These are phyloP conservation scores for Tricholaema leucomelas DNA, from an alignment of 2,113 vertebrate species.

Conservation along the genomic window DNA sequence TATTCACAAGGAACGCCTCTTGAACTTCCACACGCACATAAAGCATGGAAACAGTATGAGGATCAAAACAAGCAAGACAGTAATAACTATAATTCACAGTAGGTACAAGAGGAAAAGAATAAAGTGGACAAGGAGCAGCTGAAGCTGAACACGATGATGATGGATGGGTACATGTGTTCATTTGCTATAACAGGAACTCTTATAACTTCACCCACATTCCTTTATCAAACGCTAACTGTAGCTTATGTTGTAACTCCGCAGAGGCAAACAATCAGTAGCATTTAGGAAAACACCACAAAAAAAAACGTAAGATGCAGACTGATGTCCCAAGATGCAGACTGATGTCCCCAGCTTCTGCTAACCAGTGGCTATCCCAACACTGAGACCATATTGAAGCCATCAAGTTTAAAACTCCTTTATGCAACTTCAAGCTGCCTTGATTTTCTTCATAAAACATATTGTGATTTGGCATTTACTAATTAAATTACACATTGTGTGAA, in stretches of 20 bases:
- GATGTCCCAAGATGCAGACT: not conserved
- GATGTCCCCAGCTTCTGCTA: not conserved
- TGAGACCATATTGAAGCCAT: not conserved
- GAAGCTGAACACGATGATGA: not conserved
- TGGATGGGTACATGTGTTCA: not conserved
- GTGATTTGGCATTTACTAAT: not conserved
- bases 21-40: not conserved
- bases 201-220: not conserved
- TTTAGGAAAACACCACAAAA: not conserved
- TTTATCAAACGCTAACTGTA: not conserved
- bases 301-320: not conserved
- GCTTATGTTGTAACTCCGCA: not conserved
- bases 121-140: not conserved
- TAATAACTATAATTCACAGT: not conserved
- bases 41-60: not conserved
- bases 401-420: not conserved
- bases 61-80: not conserved
- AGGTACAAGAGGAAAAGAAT: not conserved
- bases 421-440: not conserved
- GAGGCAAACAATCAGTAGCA: not conserved
- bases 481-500: too few relatives aligned
- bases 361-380: not conserved
- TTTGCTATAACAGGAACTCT: not conserved
- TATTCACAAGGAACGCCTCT: not conserved
- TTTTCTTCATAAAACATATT: not conserved